Percentiles rank a stretch among this genome's conserved stretches.
phyloP scores from a whole-genome alignment of 2,113 vertebrate species.

The Ophthalmolycus amberensis region DNA sequence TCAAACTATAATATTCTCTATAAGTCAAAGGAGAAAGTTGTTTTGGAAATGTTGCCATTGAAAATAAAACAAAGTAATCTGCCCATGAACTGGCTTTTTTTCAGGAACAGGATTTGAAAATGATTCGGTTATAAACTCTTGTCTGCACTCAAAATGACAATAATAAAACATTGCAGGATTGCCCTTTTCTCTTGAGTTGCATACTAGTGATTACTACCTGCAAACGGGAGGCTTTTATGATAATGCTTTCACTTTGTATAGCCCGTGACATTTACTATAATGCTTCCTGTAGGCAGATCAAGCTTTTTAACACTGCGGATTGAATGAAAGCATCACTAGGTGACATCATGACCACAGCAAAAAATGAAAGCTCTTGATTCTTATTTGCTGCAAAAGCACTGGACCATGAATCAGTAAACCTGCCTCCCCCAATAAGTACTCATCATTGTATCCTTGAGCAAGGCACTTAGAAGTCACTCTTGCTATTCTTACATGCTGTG shows the following conservation, averaged over 20 bases:
- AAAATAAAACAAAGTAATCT: neutral
- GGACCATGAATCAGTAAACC: neutral
- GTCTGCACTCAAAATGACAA: neutral
- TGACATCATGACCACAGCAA: neutral
- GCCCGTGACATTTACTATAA: neutral
- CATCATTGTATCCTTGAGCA: conserved; percentile 9
- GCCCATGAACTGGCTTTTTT: neutral
- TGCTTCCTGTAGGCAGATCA: neutral
- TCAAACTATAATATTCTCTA: too few relatives aligned
- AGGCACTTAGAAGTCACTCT: neutral
- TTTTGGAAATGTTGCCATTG: too few relatives aligned
- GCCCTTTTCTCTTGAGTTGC: neutral
- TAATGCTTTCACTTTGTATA: neutral
- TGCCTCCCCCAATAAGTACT: neutral
- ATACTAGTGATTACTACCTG: neutral
- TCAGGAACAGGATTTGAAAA: neutral
- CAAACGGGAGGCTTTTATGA: neutral
- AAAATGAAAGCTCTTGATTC: neutral
- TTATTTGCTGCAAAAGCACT: neutral
- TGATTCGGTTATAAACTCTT: neutral
- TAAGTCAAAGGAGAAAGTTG: too few relatives aligned
- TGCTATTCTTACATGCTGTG: neutral
- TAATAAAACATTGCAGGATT: neutral
- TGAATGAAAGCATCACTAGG: neutral
- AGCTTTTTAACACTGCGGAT: neutral